Percentiles rank a stretch among this genome's conserved stretches.
phyloP scores from a whole-genome alignment of 2,797 vertebrate genomes.

The Heteromormyrus szaboi region DNA sequence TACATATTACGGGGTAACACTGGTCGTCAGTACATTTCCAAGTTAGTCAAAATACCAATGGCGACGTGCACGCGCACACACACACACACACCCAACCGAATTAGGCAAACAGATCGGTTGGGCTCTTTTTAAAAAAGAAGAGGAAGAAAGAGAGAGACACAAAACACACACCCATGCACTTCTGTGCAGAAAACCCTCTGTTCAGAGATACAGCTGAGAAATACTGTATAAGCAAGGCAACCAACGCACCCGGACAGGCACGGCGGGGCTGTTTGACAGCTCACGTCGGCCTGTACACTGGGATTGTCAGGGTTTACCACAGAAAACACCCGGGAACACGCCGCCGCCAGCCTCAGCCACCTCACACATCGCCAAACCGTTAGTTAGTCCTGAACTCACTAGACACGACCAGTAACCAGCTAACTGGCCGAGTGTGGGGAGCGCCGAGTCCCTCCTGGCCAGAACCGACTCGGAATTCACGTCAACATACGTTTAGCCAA shows the following conservation, averaged over 20 bases:
- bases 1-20: background rate
- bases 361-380: background rate
- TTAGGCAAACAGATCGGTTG: background rate
- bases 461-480: background rate
- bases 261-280: background rate
- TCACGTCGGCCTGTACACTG: background rate
- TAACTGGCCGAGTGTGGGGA: background rate
- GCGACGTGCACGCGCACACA: background rate
- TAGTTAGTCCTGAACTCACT: background rate
- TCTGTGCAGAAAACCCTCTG: background rate
- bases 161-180: background rate
- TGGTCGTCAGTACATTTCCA: background rate
- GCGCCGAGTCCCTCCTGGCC: background rate
- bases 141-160: background rate
- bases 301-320: background rate
- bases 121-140: background rate
- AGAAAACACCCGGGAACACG: background rate
- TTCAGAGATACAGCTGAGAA: background rate
- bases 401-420: background rate
- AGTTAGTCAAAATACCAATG: background rate
- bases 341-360: background rate
- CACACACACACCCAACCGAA: background rate
- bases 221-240: background rate
- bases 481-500: background rate
- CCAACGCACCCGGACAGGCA: background rate